Evolutionary conservation across 2,797 vertebrate species (phyloP), one percentile per base, ranked within the genome.

Genomic region (Schizopygopsis pylzovi): DNA sequence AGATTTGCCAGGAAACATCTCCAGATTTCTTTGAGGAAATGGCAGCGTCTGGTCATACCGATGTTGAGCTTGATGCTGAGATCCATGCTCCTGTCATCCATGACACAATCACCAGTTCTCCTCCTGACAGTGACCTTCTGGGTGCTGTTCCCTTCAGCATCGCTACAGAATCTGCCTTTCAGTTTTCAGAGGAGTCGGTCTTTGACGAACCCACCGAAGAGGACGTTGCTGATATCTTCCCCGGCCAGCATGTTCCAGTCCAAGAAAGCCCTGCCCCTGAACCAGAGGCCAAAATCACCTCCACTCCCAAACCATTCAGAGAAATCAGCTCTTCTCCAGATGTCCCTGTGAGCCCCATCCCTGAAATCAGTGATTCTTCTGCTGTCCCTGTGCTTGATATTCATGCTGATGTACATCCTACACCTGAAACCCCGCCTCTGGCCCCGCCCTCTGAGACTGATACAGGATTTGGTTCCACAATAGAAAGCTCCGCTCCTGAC

Each of bases 1-100:
- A 96, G 95, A 92, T 96, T 79, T 96, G 95, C 91, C 95, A 96
- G 83, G 95, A 95, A 91, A 95, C 94, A 0, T 90, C 93, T 49
- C 94, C 93, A 80, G 95, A 92, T 22, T 89, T 93, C 45, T 91
- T 91, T 10, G 90, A 93, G 75, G 93, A 93, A 54, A 91, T 92
- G 25, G 13, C 90, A 25, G 87, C 87, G 0, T 68, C 87, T 18
- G 85, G 16, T 75, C 85, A 77, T 18, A 79, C 89, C 0, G 82
- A 87, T 22, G 47, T 72, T 20, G 94, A 94, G 83, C 25, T 85
- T 0, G 94, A 95, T 88, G 59, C 84, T 33, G 95, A 96, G 82
- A 95, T 93, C 86, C 94, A 95, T 84, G 89, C 95, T 85, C 95
- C 95, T 2, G 73, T 96, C 63, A 95, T 95, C 79, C 95, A 95